Evolutionary conservation across 2,888 invertebrate genomes (phyloP).

Genomic region (Cremastinae sp.): DNA sequence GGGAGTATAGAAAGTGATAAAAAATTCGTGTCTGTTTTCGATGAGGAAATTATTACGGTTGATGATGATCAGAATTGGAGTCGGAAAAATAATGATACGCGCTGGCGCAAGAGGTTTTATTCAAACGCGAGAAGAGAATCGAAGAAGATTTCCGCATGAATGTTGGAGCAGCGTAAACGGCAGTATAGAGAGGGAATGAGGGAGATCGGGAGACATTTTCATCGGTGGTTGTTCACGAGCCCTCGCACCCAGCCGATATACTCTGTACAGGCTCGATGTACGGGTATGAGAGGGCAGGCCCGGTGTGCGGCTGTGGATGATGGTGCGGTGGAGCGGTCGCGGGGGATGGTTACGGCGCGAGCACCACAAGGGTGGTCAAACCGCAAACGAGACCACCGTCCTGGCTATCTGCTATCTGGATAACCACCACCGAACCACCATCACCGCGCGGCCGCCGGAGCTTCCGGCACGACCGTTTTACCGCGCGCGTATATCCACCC

Average conservation of each 20-base stretch:
- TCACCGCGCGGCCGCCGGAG: conserved; percentile 59
- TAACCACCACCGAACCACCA: conserved; percentile 76
- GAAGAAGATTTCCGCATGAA: conserved; percentile 11
- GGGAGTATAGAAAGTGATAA: no score
- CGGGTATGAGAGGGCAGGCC: conserved; percentile 66
- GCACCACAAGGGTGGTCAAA: conserved; percentile 79
- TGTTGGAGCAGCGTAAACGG: conserved; percentile 32
- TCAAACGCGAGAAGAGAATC: no score
- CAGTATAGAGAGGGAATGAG: conserved; percentile 48
- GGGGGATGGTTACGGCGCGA: conserved; percentile 77
- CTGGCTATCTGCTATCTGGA: conserved; percentile 80
- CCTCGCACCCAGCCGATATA: conserved; percentile 16
- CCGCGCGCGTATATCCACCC: conserved; percentile 33
- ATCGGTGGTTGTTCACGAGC: conserved; percentile 65
- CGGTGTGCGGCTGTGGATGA: conserved; percentile 73
- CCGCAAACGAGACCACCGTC: conserved; percentile 80
- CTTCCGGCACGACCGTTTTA: conserved; percentile 64
- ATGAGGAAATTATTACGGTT: no score
- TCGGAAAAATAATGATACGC: no score
- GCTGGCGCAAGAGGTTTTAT: no score
- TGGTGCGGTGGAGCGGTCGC: conserved; percentile 77
- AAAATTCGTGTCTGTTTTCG: conserved; percentile 22
- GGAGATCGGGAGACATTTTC: conserved; percentile 77
- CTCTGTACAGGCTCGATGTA: conserved; percentile 36
- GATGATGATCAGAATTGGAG: no score